phyloP scores from a whole-genome alignment of 2,113 vertebrate species.

The Siphamia tubifer region DNA sequence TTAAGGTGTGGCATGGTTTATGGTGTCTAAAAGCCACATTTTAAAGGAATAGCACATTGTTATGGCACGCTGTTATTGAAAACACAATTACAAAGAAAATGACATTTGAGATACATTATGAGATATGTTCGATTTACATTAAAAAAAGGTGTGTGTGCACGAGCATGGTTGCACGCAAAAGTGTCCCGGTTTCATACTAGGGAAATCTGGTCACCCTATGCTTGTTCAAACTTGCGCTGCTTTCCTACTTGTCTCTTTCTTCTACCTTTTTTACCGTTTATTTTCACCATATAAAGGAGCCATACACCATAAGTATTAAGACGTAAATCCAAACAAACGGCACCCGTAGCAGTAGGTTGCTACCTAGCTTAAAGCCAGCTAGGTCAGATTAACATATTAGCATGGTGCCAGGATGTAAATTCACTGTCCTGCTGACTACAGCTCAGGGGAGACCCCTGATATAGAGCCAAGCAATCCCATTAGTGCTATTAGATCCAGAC shows the following conservation, averaged over 20 bases:
- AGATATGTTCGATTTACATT: too few relatives aligned
- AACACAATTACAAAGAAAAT: too few relatives aligned
- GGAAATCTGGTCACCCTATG: too few relatives aligned
- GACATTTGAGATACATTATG: too few relatives aligned
- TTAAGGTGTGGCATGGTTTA: too few relatives aligned
- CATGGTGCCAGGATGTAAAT: conserved; percentile 27
- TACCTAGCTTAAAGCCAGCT: conserved; percentile 28
- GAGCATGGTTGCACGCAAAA: too few relatives aligned
- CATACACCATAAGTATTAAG: conserved; percentile 51
- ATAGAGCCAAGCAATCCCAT: conserved; percentile 63
- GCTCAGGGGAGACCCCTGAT: conserved; percentile 54
- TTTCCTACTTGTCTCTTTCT: neutral
- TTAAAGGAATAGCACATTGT: too few relatives aligned
- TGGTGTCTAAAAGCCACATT: too few relatives aligned
- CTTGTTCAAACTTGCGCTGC: conserved; percentile 1
- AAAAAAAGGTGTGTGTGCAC: neutral
- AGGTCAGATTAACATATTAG: conserved; percentile 56
- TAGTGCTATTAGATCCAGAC: conserved; percentile 54
- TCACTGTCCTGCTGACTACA: conserved; percentile 50
- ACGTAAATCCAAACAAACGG: conserved; percentile 29
- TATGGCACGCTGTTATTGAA: too few relatives aligned
- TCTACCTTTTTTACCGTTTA: neutral
- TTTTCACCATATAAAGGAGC: conserved; percentile 21
- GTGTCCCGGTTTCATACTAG: too few relatives aligned
- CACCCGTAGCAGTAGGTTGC: conserved; percentile 11